These are phyloP conservation scores for Carcina quercana DNA, from an alignment of 2,888 invertebrate genomes.

Conservation along the genomic window DNA sequence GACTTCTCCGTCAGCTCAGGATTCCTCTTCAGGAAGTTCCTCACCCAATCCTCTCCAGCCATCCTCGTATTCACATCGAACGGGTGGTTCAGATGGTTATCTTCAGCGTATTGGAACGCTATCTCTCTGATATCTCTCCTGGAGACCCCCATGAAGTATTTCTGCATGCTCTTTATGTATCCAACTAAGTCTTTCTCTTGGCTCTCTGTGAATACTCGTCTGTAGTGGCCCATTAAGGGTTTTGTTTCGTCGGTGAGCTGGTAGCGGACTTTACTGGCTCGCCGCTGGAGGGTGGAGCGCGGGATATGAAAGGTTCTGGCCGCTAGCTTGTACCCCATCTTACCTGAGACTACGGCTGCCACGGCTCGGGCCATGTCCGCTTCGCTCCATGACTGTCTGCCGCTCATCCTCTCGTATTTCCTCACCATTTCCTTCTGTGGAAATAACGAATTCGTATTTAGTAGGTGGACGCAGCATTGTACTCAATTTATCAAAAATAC, in stretches of 20 bases:
- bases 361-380: conserved; percentile 68
- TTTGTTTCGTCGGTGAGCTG: conserved; percentile 59
- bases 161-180: conserved; percentile 68
- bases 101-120: conserved; percentile 68
- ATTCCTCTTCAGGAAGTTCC: conserved; percentile 65
- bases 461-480: too few species aligned
- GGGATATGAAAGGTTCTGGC: conserved; percentile 67
- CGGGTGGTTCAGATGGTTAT: conserved; percentile 57
- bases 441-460: too few species aligned
- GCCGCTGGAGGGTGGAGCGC: conserved; percentile 61
- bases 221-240: conserved; percentile 64
- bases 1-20: conserved; percentile 56
- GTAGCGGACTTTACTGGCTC: conserved; percentile 65
- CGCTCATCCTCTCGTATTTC: conserved; percentile 69
- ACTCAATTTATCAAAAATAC: too few species aligned
- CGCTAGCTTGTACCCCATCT: conserved; percentile 68
- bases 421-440: conserved; percentile 66
- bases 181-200: conserved; percentile 66
- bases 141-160: conserved; percentile 65
- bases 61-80: conserved; percentile 63
- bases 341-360: conserved; percentile 65
- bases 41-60: conserved; percentile 70
- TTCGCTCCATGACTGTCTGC: conserved; percentile 67
- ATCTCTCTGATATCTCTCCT: conserved; percentile 61
- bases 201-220: conserved; percentile 63